Conservation (phyloP, 2,888 invertebrate genomes). For the Rhagonycha lutea region DNA sequence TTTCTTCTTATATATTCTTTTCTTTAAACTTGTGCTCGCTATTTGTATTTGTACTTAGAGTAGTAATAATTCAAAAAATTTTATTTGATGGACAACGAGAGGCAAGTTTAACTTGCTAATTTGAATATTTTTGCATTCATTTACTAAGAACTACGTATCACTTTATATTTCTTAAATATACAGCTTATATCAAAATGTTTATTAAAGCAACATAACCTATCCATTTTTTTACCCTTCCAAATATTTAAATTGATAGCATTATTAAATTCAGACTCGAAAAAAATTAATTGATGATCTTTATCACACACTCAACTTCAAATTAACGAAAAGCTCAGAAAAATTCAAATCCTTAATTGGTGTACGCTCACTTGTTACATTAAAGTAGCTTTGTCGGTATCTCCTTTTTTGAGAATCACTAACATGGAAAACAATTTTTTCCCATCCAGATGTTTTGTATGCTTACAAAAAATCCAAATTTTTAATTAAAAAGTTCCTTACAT, state of each 20-base stretch:
- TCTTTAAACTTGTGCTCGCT: slow-evolving; percentile 7
- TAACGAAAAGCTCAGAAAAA: not conserved
- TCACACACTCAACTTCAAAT: not conserved
- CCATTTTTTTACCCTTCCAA: not conserved
- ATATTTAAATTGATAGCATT: not conserved
- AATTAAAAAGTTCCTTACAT: not conserved
- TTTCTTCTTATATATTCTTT: slow-evolving; percentile 36
- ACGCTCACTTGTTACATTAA: not conserved
- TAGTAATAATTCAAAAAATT: not conserved
- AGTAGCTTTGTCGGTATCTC: not conserved
- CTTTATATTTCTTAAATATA: no score
- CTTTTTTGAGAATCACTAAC: not conserved
- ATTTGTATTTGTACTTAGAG: slow-evolving; percentile 16
- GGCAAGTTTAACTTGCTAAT: not conserved
- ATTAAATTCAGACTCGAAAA: not conserved
- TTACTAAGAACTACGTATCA: not conserved
- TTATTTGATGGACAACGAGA: not conserved
- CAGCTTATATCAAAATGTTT: no score
- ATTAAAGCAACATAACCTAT: not conserved
- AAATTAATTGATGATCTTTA: not conserved
- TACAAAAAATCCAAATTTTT: not conserved
- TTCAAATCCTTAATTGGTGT: not conserved
- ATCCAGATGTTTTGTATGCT: not conserved
- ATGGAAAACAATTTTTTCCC: not conserved
- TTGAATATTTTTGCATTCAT: not conserved